These are phyloP conservation scores for Clupea harengus DNA, from an alignment of 2,113 vertebrate species.

Conservation along the genomic window DNA sequence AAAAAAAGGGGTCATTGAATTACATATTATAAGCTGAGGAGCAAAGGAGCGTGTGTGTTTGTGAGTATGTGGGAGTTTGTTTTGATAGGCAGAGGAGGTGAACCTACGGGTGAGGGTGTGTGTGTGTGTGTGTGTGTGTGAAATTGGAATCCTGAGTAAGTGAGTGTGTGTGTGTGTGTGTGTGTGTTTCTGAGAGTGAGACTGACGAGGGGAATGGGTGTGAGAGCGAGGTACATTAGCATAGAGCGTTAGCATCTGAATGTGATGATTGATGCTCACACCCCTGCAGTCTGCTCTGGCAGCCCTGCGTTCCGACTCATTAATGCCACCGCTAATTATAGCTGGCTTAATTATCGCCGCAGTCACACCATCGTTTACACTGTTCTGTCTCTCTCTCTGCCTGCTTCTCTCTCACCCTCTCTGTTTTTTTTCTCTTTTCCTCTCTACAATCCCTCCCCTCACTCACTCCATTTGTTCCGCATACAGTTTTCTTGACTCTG, in stretches of 20 bases:
- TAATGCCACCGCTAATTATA: constrained; percentile 12
- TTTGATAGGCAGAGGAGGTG: background rate
- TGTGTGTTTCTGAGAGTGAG: background rate
- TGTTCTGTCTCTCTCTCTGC: background rate
- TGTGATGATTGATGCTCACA: constrained; percentile 13
- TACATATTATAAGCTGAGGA: background rate
- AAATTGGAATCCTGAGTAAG: background rate
- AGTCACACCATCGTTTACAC: background rate
- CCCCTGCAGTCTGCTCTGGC: constrained; percentile 7
- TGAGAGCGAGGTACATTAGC: background rate
- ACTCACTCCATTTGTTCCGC: background rate
- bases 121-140: background rate
- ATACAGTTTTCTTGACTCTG: background rate
- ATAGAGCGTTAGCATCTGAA: background rate
- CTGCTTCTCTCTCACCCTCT: background rate
- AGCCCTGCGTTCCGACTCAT: background rate
- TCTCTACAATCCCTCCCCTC: background rate
- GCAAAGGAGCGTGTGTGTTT: background rate
- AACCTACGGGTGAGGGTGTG: background rate
- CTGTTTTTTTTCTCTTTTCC: constrained; percentile 6
- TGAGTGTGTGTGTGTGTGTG: background rate
- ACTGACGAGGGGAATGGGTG: too few relatives aligned
- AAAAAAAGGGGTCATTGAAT: background rate
- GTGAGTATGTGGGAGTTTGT: background rate
- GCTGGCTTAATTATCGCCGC: background rate